Evolutionary conservation across 2,888 invertebrate species (phyloP), one percentile per base, ranked within the genome.

Genomic region (Agrotis clavis): DNA sequence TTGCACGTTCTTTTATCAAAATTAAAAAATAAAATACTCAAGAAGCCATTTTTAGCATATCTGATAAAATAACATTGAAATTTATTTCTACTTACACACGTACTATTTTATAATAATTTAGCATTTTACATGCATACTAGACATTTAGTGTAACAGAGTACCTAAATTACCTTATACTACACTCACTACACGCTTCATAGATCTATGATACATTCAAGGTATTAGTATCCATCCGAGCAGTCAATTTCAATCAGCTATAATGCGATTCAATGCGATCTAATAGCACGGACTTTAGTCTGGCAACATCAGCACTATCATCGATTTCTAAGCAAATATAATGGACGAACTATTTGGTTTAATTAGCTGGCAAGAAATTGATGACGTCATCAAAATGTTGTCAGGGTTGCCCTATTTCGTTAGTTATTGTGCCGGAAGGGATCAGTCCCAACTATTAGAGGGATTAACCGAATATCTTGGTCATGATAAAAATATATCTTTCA

Each of bases 391-490:
- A 80, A 79, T 56, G 50, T 64, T 77, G 72, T 68, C 65, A 68
- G 66, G 70, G 85, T 77, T 78, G 83, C 72, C 79, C 79, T 81
- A 82, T 83, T 83, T 80, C 78, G 77, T 67, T 76, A 75, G 67
- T 80, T 74, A 86, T 84, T 84, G 79, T 83, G 80, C 67, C 84
- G 86, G 84, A 87, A 87, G 81, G 87, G 85, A 86, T 87, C 81
- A 81, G 80, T 71, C 71, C 73, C 50, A 67, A 59, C 64, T 65
- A 76, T 57, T 62, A 75, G 56, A 71, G 2, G 59, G 21, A 70
- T 61, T 35, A 71, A 62, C n/a, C 11, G 6, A 63, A 54, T 56
- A 30, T 9, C n/a, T n/a, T 51, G 14, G 19, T 47, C 16, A 45
- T 30, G 16, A n/a, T 45, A 16, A 62, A 51, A 48, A 61, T 41